Evolutionary conservation across 2,797 vertebrate species (phyloP), one percentile per base, ranked within the genome.

Genomic region (Xyrichtys novacula): DNA sequence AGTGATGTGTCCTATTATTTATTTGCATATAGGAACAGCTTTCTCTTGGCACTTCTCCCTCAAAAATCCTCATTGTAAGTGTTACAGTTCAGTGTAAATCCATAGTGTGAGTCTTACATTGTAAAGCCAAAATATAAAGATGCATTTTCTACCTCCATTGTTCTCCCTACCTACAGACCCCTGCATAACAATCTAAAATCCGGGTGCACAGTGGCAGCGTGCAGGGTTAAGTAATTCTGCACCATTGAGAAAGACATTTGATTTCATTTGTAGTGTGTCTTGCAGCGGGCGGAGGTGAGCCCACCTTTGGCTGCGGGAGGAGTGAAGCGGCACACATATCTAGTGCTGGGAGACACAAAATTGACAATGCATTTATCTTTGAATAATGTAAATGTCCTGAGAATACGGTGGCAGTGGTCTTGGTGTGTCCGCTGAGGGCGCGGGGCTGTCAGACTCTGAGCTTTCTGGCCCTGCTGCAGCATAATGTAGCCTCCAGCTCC

Each of bases 361-460:
- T 94, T 95, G 95, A 95, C 94, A 95, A 94, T 91, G 92, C 94
- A 95, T 95, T 95, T 95, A 95, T 95, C 94, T 95, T 95, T 93
- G 92, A 95, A 95, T 95, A 95, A 95, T 95, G 93, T 94, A 95
- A 94, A 95, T 94, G 93, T 93, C 94, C 85, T 74, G 93, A 95
- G 93, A 94, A 94, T 93, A 93, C 58, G 81, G 92, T 90, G 91
- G 90, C 93, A 90, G 91, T 90, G 91, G 91, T 90, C 90, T 89
- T 85, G 81, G 86, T 62, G 90, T 87, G 87, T 92, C 90, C 91
- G 32, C 89, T 16, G 88, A 86, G 89, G 92, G 91, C 78, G 46
- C 74, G 7, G 71, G 84, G 83, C 90, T 92, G 92, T 93, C 91
- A 91, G 85, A 80, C 78, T 15, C 65, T 17, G 66, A 85, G 87